Base-by-base conservation (phyloP, 1,140 invertebrate species). In the Hylaeus volcanicus region DNA sequence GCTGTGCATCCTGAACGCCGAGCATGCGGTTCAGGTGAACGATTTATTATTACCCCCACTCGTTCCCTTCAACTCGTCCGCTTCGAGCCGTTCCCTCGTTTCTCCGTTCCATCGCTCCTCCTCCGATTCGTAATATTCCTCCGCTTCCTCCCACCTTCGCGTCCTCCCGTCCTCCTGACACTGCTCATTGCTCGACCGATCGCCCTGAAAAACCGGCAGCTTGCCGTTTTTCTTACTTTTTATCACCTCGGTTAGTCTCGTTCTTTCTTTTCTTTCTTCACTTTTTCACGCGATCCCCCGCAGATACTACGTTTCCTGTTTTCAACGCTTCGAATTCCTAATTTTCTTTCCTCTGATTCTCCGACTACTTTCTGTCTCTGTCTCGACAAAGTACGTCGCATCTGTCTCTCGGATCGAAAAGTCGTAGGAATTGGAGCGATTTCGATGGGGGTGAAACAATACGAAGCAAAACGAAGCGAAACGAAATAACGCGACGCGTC, bases 31-130 rank as follows among this genome's bases (percentile, higher is more conserved):
- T 88, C 90, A 92, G 91, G 92, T 93, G 91, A 92, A 92, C 91
- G 90, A 92, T 93, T 93, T 92, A 92, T 91, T 88, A 88, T 89
- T 88, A 82, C 89, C 90, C 90, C 90, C 91, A 91, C 90, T 81
- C 83, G 63, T 51, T 75, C 55, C 72, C 81, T 73, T 39, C 82
- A 81, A 78, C 68, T 71, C 39, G 70, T 43, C 41, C 55, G 9
- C 43, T 26, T 43, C 58, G 48, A 48, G n/a, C 26, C 66, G 56
- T 43, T 82, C 39, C 65, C 56, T 53, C 76, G n/a, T 69, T 83
- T 68, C 43, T 58, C 41, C 66, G 45, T 77, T 76, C 85, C 66
- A 79, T 81, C 45, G 45, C 26, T 26, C 26, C 26, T 26, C 26
- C 81, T 15, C 73, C 78, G 55, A 77, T 72, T 60, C 72, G 43